Percentiles rank a stretch among this genome's conserved stretches.
These are phyloP conservation scores for Tor tambroides DNA, from an alignment of 2,113 vertebrate genomes.

Conservation along the genomic window DNA sequence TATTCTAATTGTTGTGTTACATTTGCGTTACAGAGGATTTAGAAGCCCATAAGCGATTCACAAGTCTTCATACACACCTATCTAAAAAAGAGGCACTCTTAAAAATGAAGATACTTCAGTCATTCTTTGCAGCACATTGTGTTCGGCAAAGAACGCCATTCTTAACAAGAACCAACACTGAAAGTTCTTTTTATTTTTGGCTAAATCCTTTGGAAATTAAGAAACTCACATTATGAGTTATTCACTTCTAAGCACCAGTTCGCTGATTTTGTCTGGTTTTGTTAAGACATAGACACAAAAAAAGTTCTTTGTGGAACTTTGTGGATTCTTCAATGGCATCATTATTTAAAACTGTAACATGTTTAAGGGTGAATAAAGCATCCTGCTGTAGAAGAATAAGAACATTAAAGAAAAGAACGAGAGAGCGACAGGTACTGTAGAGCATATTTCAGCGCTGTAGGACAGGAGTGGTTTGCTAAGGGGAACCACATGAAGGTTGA, in stretches of 20 bases:
- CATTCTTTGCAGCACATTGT: background rate
- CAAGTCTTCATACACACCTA: background rate
- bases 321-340: background rate
- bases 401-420: background rate
- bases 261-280: background rate
- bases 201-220: background rate
- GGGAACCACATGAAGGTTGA: slow-evolving; percentile 60
- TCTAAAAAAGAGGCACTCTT: background rate
- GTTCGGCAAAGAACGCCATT: background rate
- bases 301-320: background rate
- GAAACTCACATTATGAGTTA: no score
- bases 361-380: background rate
- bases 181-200: background rate
- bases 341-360: background rate
- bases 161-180: background rate
- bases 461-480: slow-evolving; percentile 54
- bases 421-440: background rate
- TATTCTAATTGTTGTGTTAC: background rate
- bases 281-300: background rate
- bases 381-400: background rate
- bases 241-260: background rate
- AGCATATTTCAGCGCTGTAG: slow-evolving; percentile 34
- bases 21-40: background rate
- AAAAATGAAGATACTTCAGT: background rate
- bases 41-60: no score